Evolutionary conservation across 2,797 vertebrate genomes (phyloP).

Genomic region (Salmo trutta): DNA sequence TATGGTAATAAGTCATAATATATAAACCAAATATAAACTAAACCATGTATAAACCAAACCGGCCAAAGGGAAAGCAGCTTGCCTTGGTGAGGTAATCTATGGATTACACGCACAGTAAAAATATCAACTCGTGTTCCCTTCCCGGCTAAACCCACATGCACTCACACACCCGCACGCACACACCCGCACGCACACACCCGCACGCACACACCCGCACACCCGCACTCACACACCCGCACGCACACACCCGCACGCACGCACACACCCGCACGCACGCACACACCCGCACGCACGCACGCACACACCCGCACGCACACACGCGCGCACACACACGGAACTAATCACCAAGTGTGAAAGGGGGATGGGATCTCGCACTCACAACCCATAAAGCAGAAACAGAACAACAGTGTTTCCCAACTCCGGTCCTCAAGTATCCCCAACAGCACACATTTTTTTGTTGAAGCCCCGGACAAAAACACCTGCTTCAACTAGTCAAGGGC

Average conservation of each 20-base stretch:
- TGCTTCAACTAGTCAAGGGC: too few relatives aligned
- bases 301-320: neutral
- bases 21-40: neutral
- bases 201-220: neutral
- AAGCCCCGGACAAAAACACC: too few relatives aligned
- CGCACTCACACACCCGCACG: neutral
- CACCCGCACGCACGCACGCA: neutral
- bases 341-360: neutral
- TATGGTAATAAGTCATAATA: neutral
- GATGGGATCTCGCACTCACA: neutral
- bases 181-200: neutral
- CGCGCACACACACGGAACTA: neutral
- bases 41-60: neutral
- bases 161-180: neutral
- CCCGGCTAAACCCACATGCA: neutral
- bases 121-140: neutral
- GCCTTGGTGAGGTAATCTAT: neutral
- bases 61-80: neutral
- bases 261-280: neutral
- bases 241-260: neutral
- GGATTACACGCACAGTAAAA: slow-evolving; percentile 1
- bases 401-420: too few relatives aligned
- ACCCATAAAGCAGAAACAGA: neutral
- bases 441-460: too few relatives aligned
- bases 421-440: too few relatives aligned